Conservation (phyloP, 2,113 vertebrate species). For the Myxocyprinus asiaticus region DNA sequence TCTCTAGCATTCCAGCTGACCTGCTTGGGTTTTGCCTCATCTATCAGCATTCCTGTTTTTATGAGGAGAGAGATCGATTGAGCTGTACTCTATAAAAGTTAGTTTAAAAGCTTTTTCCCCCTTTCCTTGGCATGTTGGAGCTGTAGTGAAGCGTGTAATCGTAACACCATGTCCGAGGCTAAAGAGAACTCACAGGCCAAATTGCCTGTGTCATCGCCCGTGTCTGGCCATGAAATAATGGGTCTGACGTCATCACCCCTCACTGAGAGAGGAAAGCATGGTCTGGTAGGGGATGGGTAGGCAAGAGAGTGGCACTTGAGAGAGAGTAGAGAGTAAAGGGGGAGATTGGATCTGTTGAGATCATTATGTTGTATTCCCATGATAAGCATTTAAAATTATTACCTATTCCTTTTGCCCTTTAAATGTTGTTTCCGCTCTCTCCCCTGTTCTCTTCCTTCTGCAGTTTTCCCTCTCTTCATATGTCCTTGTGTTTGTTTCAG, state of each 20-base stretch:
- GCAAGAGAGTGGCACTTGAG: conserved; percentile 35
- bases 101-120: conserved; percentile 72
- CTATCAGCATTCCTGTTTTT: conserved; percentile 53
- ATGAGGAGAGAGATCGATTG: conserved; percentile 65
- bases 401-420: conserved; percentile 76
- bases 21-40: conserved; percentile 19
- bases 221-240: conserved; percentile 82
- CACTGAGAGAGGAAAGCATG: conserved; percentile 60
- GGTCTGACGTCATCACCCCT: conserved; percentile 74
- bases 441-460: conserved; percentile 40
- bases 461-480: conserved; percentile 42
- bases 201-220: conserved; percentile 88
- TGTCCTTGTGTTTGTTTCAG: conserved; percentile 46
- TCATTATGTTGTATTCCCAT: conserved; percentile 78
- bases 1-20: neutral
- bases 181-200: conserved; percentile 87
- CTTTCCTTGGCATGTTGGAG: conserved; percentile 74
- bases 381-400: conserved; percentile 82
- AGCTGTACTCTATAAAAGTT: conserved; percentile 76
- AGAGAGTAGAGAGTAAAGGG: conserved; percentile 43
- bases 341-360: conserved; percentile 80
- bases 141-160: conserved; percentile 82
- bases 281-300: conserved; percentile 16
- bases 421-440: conserved; percentile 75
- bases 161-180: conserved; percentile 83